Base-by-base conservation (phyloP, 2,113 vertebrate genomes). In the Echinops telfairi region DNA sequence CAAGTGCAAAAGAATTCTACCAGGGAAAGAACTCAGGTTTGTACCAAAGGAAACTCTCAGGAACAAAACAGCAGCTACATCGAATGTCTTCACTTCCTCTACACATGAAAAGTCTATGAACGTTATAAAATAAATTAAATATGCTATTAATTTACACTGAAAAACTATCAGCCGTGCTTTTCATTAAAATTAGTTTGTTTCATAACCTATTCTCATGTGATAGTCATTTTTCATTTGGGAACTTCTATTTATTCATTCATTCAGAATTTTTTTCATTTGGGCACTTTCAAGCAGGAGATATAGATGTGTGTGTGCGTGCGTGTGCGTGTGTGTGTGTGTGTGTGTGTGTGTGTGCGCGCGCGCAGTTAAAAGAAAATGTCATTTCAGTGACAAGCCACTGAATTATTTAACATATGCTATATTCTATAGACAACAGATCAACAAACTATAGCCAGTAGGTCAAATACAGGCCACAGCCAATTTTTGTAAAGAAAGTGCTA, bases 51-150 rank as follows among this genome's bases (percentile, higher is more conserved):
- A 95, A 97, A 91, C 93, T 80, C 96, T 86, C 96, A 97, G 96
- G 97, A 98, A 97, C 96, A 96, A 94, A 95, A 91, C 71, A 95
- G 92, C 95, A 93, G 58, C 83, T 87, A 94, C 3, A 93, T 2
- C 27, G 38, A 27, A 43, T 86, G 92, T 88, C 85, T 57, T 96
- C 77, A 94, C 40, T 73, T 93, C 68, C 83, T 90, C 17, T 3
- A 90, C 43, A 86, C 89, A 84, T 38, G 93, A 93, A 57, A 92
- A 71, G 53, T 73, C 53, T 89, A 76, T 11, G 16, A 60, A 57
- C 20, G 70, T 40, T 75, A 36, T 71, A 90, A 47, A 78, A 82
- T 83, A 86, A 94, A 90, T 82, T 86, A 88, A 94, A 27, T 73
- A 64, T 66, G 29, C 36, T 86, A 58, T 57, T 29, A 62, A 62